Evolutionary conservation across 2,113 vertebrate genomes (phyloP).

Genomic region (Tonatia bakeri): DNA sequence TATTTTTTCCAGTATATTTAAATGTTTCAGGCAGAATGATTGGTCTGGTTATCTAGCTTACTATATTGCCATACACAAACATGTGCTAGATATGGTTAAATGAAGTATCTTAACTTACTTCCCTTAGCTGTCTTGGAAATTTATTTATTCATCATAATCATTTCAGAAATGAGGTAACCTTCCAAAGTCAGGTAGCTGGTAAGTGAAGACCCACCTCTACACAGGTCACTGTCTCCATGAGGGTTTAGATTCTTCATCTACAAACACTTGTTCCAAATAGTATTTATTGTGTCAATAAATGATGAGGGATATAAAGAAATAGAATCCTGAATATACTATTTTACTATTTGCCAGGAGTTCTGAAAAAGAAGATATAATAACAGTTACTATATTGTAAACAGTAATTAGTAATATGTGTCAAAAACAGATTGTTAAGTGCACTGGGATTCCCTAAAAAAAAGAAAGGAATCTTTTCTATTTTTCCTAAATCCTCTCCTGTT

Average conservation of each 20-base stretch:
- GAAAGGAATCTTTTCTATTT: neutral
- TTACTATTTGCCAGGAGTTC: neutral
- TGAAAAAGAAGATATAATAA: neutral
- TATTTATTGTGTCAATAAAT: neutral
- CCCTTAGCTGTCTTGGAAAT: neutral
- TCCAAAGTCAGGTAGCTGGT: neutral
- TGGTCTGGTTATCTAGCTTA: neutral
- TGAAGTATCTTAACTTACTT: neutral
- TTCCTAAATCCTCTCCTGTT: neutral
- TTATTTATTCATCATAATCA: neutral
- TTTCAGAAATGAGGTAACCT: constrained; percentile 24
- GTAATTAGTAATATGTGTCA: neutral
- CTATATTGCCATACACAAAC: neutral
- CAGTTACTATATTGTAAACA: neutral
- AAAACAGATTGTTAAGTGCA: neutral
- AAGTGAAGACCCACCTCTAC: neutral
- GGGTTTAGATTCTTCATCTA: neutral
- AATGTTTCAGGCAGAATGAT: neutral
- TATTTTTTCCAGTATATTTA: neutral
- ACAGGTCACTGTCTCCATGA: neutral
- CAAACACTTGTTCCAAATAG: neutral
- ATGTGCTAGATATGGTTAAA: neutral
- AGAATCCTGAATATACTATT: neutral
- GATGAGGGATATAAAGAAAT: neutral
- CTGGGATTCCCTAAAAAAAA: neutral